phyloP scores from a whole-genome alignment of 2,113 vertebrate genomes.

The Sinocyclocheilus anshuiensis region DNA sequence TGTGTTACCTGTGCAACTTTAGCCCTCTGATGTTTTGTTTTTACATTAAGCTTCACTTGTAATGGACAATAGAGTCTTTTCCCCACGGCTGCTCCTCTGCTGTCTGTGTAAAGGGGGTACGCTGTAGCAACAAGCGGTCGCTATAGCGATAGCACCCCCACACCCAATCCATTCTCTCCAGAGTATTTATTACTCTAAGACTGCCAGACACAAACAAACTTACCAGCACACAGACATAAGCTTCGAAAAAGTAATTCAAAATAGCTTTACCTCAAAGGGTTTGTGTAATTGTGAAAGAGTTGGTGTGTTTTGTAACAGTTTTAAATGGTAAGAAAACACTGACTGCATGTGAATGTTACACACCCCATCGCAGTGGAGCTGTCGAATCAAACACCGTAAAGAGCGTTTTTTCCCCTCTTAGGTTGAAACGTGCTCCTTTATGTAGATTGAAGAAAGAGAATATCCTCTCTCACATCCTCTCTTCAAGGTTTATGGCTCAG shows the following conservation, averaged over 20 bases:
- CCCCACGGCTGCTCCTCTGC: conserved; percentile 37
- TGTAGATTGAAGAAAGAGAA: no score
- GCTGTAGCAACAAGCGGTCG: conserved; percentile 16
- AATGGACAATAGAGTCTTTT: conserved; percentile 33
- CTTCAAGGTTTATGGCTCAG: no score
- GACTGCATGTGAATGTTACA: no score
- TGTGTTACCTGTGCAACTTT: not conserved
- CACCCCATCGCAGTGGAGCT: no score
- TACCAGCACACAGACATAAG: conserved; percentile 9
- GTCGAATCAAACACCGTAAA: no score
- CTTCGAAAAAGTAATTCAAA: not conserved
- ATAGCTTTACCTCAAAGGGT: not conserved
- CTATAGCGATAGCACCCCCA: conserved; percentile 34
- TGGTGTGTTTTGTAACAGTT: not conserved
- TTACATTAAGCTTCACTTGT: not conserved
- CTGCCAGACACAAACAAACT: conserved; percentile 39
- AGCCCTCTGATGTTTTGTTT: conserved; percentile 1
- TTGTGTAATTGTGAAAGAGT: conserved; percentile 1
- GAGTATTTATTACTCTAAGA: conserved; percentile 26
- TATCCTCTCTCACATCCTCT: no score
- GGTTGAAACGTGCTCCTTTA: no score
- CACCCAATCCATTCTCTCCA: conserved; percentile 36
- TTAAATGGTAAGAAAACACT: no score
- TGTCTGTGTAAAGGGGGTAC: conserved; percentile 36
- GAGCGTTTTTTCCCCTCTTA: no score